phyloP scores from a whole-genome alignment of 2,888 invertebrate species.

The Priocnemis perturbator region DNA sequence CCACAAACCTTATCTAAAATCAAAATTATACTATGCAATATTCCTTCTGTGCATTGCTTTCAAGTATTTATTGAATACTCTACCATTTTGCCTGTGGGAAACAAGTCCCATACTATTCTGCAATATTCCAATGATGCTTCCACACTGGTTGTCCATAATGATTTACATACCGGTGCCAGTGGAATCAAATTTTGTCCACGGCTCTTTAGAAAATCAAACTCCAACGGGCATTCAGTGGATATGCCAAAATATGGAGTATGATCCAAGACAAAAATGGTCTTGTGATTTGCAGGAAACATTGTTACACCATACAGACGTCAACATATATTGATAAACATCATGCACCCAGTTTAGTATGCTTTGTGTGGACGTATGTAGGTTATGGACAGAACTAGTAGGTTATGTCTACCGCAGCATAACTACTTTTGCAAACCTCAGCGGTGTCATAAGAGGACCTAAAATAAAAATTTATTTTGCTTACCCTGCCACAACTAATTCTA shows the following conservation, averaged over 20 bases:
- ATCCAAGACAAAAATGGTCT: slow-evolving; percentile 96
- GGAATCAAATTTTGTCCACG: slow-evolving; percentile 83
- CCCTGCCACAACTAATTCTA: too few species aligned
- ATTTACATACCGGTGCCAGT: slow-evolving; percentile 91
- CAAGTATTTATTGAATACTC: slow-evolving; percentile 42
- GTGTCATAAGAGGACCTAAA: too few species aligned
- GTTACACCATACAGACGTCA: slow-evolving; percentile 6
- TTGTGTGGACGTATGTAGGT: slow-evolving; percentile 4
- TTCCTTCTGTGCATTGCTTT: background rate
- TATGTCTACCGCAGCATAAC: background rate
- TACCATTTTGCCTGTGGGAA: slow-evolving; percentile 92
- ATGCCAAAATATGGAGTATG: slow-evolving; percentile 94
- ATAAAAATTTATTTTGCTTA: too few species aligned
- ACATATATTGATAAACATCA: slow-evolving; percentile 13
- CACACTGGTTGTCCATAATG: slow-evolving; percentile 96
- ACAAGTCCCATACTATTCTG: slow-evolving; percentile 97
- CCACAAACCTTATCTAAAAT: slow-evolving; percentile 86
- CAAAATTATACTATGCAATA: background rate
- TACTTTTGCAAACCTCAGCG: background rate
- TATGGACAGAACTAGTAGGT: background rate
- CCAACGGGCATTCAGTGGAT: slow-evolving; percentile 87
- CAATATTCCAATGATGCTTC: slow-evolving; percentile 98
- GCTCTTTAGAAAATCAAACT: slow-evolving; percentile 82
- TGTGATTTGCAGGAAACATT: slow-evolving; percentile 89
- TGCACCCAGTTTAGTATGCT: background rate